Conservation (phyloP, 2,888 invertebrate species). For the Chymomyza caudatula region DNA sequence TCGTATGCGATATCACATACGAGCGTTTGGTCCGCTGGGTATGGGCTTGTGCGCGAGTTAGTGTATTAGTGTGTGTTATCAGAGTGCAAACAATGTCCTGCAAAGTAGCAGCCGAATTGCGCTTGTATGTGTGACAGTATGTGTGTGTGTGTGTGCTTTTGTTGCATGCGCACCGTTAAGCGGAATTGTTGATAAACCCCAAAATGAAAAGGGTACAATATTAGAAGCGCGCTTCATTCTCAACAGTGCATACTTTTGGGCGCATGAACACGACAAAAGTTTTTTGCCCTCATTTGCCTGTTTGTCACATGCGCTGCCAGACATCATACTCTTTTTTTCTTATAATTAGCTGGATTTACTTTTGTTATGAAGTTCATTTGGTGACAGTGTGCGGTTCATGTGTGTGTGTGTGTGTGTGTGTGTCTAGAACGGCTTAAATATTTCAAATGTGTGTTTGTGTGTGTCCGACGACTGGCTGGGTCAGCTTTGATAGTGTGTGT, state of each 20-base stretch:
- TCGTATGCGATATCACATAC: too few relatives aligned
- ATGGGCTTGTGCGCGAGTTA: too few relatives aligned
- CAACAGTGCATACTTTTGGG: neutral
- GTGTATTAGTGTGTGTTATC: too few relatives aligned
- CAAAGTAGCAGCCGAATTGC: conserved; percentile 55
- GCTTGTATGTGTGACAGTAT: conserved; percentile 1
- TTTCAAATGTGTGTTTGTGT: conserved; percentile 17
- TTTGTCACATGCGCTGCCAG: conserved; percentile 24
- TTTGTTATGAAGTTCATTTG: neutral
- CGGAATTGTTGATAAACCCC: conserved; percentile 69
- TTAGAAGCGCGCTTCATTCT: neutral
- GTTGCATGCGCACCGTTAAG: conserved; percentile 64
- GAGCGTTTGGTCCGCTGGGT: too few relatives aligned
- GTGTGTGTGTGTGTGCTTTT: conserved; percentile 22
- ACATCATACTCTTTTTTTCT: conserved; percentile 15
- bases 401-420: neutral
- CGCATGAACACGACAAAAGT: neutral
- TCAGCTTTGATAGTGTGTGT: conserved; percentile 7
- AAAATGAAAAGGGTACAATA: neutral
- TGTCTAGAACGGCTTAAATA: conserved; percentile 28
- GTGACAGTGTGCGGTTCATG: neutral
- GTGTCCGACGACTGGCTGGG: neutral
- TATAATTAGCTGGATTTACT: conserved; percentile 2
- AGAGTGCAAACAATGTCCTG: conserved; percentile 70
- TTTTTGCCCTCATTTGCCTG: neutral